Evolutionary conservation across 2,797 vertebrate species (phyloP), one percentile per base, ranked within the genome.

Genomic region (Cossypha niveicapilla): DNA sequence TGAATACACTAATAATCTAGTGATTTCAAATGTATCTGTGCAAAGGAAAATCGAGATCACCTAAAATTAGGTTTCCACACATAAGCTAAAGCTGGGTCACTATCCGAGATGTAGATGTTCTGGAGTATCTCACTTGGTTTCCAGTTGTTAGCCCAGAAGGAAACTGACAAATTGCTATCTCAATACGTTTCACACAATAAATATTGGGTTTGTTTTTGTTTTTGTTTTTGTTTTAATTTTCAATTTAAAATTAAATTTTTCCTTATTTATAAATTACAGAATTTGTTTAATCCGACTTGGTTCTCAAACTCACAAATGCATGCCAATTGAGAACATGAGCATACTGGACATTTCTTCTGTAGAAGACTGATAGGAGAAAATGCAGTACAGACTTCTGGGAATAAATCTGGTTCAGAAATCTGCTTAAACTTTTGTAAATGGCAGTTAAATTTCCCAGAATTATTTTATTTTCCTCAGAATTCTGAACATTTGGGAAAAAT

Each of bases 291-390:
- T 65, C 45, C 56, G 2, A 11, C 23, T 68, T 62, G 3, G 11
- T 62, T 56, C 19, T 90, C 35, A 79, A 63, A 85, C 8, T 50
- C 17, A n/a, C 5, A 27, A 56, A 41, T 14, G 41, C 1, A 0
- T 2, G 77, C 7, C 34, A 53, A 0, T 12, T 27, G 44, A 77
- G 28, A 78, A 45, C 2, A 11, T 12, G 10, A 11, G 22, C 5
- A 32, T 41, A 53, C 2, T 5, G 72, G 9, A 0, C 4, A 39
- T 68, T 78, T 86, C 14, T 63, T 75, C 35, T 34, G 23, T 18
- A 75, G 30, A 81, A 58, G 63, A 44, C 7, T 3, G 0, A 17
- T 10, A 61, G 7, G 7, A 58, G 9, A 76, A 90, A 70, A 58
- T 5, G 11, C 76, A 67, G 13, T 53, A 61, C 10, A 78, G 22